Evolutionary conservation across 1,140 invertebrate species (phyloP), one percentile per base, ranked within the genome.

Genomic region (Berghia stephanieae): DNA sequence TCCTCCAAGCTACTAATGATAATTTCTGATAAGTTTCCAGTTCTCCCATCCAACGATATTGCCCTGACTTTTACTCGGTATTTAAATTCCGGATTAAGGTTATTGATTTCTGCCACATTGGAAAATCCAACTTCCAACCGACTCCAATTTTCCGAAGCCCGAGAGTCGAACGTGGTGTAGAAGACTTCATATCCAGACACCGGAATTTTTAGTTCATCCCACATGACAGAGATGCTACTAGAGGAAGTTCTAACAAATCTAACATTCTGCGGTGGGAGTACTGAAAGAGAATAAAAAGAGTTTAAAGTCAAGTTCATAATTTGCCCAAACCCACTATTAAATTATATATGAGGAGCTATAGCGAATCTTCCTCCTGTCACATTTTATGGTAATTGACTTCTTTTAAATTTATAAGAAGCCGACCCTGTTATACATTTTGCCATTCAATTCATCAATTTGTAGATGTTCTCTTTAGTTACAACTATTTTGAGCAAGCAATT

Each of bases 161-260:
- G 79, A 3, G 79, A 78, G 24, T 80, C 82, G 75, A 83, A 86
- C 60, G 83, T 82, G 76, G 84, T 86, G 78, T 89, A 89, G 71
- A 82, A 87, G n/a, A 92, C 89, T 80, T 90, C 88, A 85, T 98
- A 99, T n/a, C 96, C 96, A 34, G 94, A 91, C 86, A 96, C 88
- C 1, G 86, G 81, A 78, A 87, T 79, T 77, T 85, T 80, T 93
- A 78, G 93, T 93, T 94, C 92, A 86, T 98, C 95, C 97, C 97
- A 98, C 94, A 96, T 98, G 1, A 98, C 91, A 90, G 97, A 95
- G 0, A 97, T 97, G 0, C 96, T 96, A 16, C 97, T 95, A 0
- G 95, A 75, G 24, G 83, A 84, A 3, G 83, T 84, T 3, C 87
- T 82, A 1, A 76, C 77, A 6, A 85, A 96, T 88, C 95, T 93